These are phyloP conservation scores for Ophraella communa DNA, from an alignment of 2,888 invertebrate genomes.

Conservation along the genomic window DNA sequence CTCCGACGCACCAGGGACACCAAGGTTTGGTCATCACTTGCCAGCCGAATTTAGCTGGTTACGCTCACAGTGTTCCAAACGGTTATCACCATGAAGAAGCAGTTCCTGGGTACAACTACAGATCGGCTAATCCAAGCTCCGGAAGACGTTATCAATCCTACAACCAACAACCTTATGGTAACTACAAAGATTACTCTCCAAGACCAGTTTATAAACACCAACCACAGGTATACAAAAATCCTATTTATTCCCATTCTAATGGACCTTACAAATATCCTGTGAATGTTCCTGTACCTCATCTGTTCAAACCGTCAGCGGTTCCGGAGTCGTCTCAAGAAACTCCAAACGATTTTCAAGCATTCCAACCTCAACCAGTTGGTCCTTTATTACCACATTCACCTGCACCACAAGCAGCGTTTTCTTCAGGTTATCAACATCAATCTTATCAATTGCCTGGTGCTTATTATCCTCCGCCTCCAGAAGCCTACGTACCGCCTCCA, in stretches of 20 bases:
- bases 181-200: constrained; percentile 6
- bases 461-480: constrained; percentile 1
- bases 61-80: constrained; percentile 46
- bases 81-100: constrained; percentile 23
- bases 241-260: constrained; percentile 19
- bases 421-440: background rate
- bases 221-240: constrained; percentile 29
- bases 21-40: constrained; percentile 58
- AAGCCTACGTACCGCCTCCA: constrained; percentile 38
- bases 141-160: constrained; percentile 31
- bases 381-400: background rate
- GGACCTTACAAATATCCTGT: constrained; percentile 25
- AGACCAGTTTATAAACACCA: constrained; percentile 13
- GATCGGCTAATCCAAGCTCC: constrained; percentile 35
- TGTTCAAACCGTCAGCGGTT: background rate
- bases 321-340: background rate
- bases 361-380: background rate
- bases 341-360: background rate
- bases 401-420: background rate
- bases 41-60: constrained; percentile 58
- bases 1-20: constrained; percentile 42
- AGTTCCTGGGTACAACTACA: constrained; percentile 27
- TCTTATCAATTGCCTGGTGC: background rate
- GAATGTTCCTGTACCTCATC: constrained; percentile 6
- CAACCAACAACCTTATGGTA: constrained; percentile 26